Base-by-base conservation (phyloP, 2,888 invertebrate species). In the Microctonus aethiopoides region DNA sequence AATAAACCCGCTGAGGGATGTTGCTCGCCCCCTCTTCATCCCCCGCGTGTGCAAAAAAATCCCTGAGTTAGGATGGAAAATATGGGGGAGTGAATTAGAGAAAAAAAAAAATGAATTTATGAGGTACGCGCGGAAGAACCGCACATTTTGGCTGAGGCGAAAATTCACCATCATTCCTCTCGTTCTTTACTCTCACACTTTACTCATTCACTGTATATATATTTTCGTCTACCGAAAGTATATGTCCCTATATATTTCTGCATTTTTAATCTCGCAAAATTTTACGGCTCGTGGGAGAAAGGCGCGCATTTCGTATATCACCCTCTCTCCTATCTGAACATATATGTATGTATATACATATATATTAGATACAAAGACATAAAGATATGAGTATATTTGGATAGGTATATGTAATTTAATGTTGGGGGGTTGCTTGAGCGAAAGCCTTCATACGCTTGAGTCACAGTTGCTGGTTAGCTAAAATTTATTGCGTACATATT, bases 221-320 rank as follows among this genome's bases (percentile, higher is more conserved):
- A 46, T 46, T 16, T 3, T n/a, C 46, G 16, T 46, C 16, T 46
- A 46, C 46, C 9, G 9, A 46, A 7, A 16, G 70, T 69, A 69
- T 22, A 54, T 34, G 54, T 54, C 65, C 70, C 66, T 74, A 72
- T 75, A 76, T 78, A 81, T 82, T 80, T 80, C 77, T 79, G 76
- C 80, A 82, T 82, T 83, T 82, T 82, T 83, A 83, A 82, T 82
- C 81, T 82, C 78, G 81, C 76, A 73, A 78, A 81, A 78, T 81
- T 81, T 81, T 79, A 77, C 78, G 74, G 75, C 74, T 71, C 71
- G 68, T 71, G 62, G 61, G 73, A 70, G 67, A 54, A 65, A 71
- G 69, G 70, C 72, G 68, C 70, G 68, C 69, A 65, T 71, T 71
- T 72, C 62, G 71, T 68, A 66, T 68, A 57, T 67, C 70, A 72